Base-by-base conservation (phyloP, 1,140 invertebrate genomes). In the Luehdorfia chinensis region DNA sequence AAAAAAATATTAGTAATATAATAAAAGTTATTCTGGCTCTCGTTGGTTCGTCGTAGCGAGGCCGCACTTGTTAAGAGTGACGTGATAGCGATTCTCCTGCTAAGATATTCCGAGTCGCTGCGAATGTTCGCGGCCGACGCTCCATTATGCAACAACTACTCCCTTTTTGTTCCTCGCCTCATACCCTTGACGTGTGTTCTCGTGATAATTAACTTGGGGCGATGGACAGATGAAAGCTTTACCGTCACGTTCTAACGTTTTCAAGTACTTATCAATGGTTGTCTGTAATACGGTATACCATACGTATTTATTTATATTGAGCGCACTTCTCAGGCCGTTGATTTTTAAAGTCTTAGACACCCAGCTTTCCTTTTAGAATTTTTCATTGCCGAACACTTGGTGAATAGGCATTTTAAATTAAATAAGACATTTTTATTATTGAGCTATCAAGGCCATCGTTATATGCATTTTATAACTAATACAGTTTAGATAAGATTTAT, bases 41-140 rank as follows among this genome's bases (percentile, higher is more conserved):
- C n/a, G n/a, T n/a, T n/a, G n/a, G 13, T 41, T 78, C 66, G 50
- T 18, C 47, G 49, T 59, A 62, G 12, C 13, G 36, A 59, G 30
- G 9, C 63, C 43, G 65, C 52, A 55, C 39, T 25, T 34, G 12
- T 6, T 5, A 14, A 58, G 57, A 59, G 51, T 73, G 71, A 72
- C 64, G 70, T 66, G 62, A 69, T 61, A 59, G 57, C 65, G 52
- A 47, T 56, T 54, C 59, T 65, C 59, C 68, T 70, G 59, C 62
- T 79, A 74, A 77, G 77, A 77, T 79, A 83, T 79, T 83, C 75
- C 59, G 59, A 78, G 74, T 71, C 60, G 65, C 55, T 48, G 55
- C 54, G 66, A 66, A 55, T 52, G 59, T 69, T 75, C 68, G 62
- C 67, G 62, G 67, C 74, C 69, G 63, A 32, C 67, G 63, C 61